Conservation (phyloP, 2,113 vertebrate species). For the Dicentrarchus labrax region DNA sequence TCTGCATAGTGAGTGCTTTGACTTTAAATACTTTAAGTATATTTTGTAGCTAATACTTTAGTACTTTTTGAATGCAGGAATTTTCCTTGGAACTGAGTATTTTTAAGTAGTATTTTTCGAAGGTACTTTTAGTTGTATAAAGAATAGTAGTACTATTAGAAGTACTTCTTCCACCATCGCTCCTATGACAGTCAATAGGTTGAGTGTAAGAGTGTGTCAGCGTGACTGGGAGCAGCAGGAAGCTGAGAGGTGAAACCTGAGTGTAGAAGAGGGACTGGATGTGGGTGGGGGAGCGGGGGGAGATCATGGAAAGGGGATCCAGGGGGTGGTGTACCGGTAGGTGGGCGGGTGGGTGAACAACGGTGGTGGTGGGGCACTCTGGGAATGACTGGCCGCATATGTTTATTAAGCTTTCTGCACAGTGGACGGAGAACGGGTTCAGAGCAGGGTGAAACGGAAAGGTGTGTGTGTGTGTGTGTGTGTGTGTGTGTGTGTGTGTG, state of each 20-base stretch:
- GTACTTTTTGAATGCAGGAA: background rate
- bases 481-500: constrained; percentile 52
- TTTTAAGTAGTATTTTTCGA: background rate
- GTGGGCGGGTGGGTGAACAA: constrained; percentile 29
- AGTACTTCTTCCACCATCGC: background rate
- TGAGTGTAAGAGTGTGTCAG: constrained; percentile 73
- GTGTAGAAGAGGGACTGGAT: constrained; percentile 52
- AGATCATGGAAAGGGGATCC: constrained; percentile 27
- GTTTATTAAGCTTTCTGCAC: constrained; percentile 79
- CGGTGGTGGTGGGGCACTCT: constrained; percentile 53
- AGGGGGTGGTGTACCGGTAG: constrained; percentile 18
- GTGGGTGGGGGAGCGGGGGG: constrained; percentile 26
- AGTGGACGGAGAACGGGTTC: constrained; percentile 71
- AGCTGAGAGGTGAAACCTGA: constrained; percentile 77
- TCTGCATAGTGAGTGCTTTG: background rate
- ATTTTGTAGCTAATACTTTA: background rate
- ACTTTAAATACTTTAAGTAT: background rate
- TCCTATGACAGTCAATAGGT: constrained; percentile 28
- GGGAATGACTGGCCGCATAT: constrained; percentile 61
- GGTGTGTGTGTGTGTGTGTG: constrained; percentile 56
- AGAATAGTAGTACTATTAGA: background rate
- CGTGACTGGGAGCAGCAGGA: constrained; percentile 69
- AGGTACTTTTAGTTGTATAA: background rate
- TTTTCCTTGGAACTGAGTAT: background rate
- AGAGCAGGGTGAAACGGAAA: constrained; percentile 77